Conservation (phyloP, 2,888 invertebrate species). For the Agonopterix alstromeriana region DNA sequence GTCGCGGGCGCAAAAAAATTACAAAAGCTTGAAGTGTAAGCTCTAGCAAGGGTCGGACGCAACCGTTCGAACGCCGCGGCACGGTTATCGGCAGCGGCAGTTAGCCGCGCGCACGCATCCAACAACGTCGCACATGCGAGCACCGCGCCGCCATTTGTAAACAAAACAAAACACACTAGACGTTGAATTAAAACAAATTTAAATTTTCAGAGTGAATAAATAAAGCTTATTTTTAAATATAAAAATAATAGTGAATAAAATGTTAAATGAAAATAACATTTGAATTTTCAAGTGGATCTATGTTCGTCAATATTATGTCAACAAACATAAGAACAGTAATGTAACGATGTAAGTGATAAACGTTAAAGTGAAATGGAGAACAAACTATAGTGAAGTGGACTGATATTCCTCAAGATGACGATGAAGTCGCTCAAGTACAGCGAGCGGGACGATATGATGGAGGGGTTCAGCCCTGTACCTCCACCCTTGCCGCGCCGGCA, state of each 20-base stretch:
- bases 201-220: background rate
- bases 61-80: conserved; percentile 17
- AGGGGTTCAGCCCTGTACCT: conserved; percentile 75
- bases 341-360: conserved; percentile 19
- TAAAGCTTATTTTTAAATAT: background rate
- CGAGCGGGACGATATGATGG: conserved; percentile 74
- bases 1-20: conserved; percentile 71
- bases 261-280: conserved; percentile 14
- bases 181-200: background rate
- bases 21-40: conserved; percentile 61
- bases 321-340: conserved; percentile 35
- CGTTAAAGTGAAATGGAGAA: conserved; percentile 61
- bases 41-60: conserved; percentile 59
- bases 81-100: conserved; percentile 25
- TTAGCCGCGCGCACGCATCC: conserved; percentile 41
- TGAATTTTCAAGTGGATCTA: conserved; percentile 29
- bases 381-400: conserved; percentile 60
- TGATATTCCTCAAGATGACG: conserved; percentile 67
- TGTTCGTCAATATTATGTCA: conserved; percentile 18
- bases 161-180: conserved; percentile 2
- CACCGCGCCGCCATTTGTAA: conserved; percentile 10
- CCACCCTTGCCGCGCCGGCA: conserved; percentile 80
- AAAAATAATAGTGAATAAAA: conserved; percentile 5
- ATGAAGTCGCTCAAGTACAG: conserved; percentile 78
- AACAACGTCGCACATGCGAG: conserved; percentile 19